These are phyloP conservation scores for Gracilinanus agilis DNA, from an alignment of 2,113 vertebrate genomes.

Conservation along the genomic window DNA sequence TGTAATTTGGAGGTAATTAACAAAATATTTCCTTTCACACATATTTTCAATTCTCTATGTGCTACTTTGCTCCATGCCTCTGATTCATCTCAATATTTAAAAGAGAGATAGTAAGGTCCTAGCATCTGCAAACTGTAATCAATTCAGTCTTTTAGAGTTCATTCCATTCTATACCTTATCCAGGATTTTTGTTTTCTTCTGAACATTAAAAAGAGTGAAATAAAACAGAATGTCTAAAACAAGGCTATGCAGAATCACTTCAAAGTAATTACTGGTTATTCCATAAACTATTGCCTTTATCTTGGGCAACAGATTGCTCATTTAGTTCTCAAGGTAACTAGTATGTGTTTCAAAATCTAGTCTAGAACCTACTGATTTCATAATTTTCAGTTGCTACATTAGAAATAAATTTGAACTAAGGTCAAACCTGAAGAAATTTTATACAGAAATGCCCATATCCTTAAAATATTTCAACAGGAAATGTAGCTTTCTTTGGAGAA, in stretches of 20 bases:
- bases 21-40: too few species aligned
- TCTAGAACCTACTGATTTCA: background rate
- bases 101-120: background rate
- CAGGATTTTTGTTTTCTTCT: background rate
- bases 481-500: background rate
- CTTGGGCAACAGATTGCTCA: background rate
- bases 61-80: too few species aligned
- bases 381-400: background rate
- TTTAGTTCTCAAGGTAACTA: background rate
- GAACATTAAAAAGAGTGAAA: background rate
- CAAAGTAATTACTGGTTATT: background rate
- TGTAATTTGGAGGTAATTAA: too few species aligned
- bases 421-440: background rate
- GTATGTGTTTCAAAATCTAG: background rate
- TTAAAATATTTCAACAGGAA: background rate
- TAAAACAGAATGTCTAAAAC: background rate
- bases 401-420: background rate
- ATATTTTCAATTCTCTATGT: too few species aligned
- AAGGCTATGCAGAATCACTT: background rate
- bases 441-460: background rate
- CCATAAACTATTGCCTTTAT: background rate
- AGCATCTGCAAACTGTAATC: background rate
- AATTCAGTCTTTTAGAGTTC: background rate
- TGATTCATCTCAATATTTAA: background rate
- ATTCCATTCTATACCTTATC: background rate